phyloP scores from a whole-genome alignment of 2,797 vertebrate genomes.

The Otolemur crassicaudatus region DNA sequence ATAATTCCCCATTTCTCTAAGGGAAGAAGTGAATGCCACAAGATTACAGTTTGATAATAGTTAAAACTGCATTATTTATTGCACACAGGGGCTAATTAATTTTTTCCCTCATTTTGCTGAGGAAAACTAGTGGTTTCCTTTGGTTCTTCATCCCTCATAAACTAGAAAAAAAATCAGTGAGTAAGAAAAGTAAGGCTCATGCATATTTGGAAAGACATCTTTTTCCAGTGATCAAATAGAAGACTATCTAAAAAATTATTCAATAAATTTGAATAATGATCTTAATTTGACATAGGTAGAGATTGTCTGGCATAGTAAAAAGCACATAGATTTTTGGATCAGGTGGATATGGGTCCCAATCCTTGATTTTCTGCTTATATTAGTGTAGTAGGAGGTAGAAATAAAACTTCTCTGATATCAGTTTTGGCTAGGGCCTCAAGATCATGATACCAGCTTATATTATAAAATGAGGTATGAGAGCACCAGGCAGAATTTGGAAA shows the following conservation, averaged over 20 bases:
- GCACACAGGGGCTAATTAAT: background rate
- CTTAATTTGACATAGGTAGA: background rate
- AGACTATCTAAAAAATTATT: background rate
- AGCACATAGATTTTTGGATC: background rate
- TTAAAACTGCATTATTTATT: constrained; percentile 7
- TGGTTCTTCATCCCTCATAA: background rate
- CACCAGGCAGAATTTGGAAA: background rate
- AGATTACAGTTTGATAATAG: background rate
- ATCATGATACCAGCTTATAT: background rate
- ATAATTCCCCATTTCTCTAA: background rate
- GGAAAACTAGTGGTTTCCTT: constrained; percentile 37
- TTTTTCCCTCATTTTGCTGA: background rate
- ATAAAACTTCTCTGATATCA: background rate
- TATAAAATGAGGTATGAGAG: background rate
- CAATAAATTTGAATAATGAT: background rate
- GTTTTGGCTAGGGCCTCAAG: background rate
- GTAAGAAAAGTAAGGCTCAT: background rate
- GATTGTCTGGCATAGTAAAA: background rate
- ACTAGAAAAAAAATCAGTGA: background rate
- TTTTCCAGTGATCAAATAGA: background rate
- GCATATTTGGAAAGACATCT: background rate
- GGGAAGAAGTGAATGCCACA: background rate
- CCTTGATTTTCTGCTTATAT: background rate
- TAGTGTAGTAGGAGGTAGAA: background rate
- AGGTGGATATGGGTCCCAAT: background rate